Conservation (phyloP, 1,140 invertebrate genomes). For the Philotrypesis tridentata region DNA sequence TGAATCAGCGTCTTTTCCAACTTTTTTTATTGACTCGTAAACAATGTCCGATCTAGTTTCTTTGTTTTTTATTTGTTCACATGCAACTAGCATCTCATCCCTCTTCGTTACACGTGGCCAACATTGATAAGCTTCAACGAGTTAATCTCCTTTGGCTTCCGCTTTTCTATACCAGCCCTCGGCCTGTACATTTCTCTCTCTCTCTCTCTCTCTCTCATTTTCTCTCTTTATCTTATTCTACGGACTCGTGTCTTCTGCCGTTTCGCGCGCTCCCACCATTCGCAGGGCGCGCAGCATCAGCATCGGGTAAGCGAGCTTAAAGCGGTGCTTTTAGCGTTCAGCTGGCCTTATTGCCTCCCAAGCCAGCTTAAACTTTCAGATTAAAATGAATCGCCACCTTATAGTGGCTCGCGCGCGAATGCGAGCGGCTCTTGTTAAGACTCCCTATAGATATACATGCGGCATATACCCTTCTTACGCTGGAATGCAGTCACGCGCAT, state of each 20-base stretch:
- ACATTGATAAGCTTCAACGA: slow-evolving; percentile 36
- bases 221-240: not conserved
- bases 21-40: slow-evolving; percentile 17
- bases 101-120: not conserved
- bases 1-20: not conserved
- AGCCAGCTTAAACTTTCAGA: slow-evolving; percentile 64
- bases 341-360: slow-evolving; percentile 34
- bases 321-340: slow-evolving; percentile 60
- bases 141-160: slow-evolving; percentile 23
- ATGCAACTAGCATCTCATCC: not conserved
- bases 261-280: not conserved
- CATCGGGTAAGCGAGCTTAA: slow-evolving; percentile 52
- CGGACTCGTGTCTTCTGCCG: not conserved
- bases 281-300: too few relatives aligned
- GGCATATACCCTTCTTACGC: not conserved
- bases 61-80: too few relatives aligned
- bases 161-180: not conserved
- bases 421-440: not conserved
- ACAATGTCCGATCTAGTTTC: not conserved
- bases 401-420: slow-evolving; percentile 19
- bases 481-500: slow-evolving; percentile 7
- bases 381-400: slow-evolving; percentile 65
- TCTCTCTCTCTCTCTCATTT: not conserved
- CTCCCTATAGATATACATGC: not conserved
- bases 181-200: not conserved